A percentile compares a stretch with the other conserved stretches of the same genome.
Evolutionary conservation across 2,888 invertebrate genomes (phyloP).

Genomic region (Lamellibrachia columna): DNA sequence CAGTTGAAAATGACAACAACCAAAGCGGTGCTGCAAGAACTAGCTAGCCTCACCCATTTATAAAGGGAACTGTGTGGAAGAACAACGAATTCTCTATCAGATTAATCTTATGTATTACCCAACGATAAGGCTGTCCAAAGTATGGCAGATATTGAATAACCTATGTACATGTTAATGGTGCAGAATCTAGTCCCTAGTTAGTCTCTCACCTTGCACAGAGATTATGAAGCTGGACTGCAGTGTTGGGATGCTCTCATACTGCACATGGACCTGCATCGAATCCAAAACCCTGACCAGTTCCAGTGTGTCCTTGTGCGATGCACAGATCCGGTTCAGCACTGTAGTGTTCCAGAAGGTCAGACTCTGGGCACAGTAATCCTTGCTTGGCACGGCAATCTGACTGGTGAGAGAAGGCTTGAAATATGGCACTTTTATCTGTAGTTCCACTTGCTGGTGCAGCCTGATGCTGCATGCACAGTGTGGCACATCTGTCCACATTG

Average conservation of each 20-base stretch:
- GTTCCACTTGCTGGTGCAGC: neutral
- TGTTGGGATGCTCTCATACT: neutral
- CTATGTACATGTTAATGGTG: too few species aligned
- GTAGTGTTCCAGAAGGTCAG: neutral
- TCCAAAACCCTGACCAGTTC: neutral
- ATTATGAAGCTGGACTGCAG: neutral
- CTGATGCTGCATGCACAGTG: neutral
- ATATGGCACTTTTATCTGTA: neutral
- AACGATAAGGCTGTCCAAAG: too few species aligned
- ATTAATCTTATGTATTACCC: too few species aligned
- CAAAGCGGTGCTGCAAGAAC: too few species aligned
- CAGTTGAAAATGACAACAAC: too few species aligned
- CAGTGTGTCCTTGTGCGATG: neutral
- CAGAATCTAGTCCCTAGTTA: too few species aligned
- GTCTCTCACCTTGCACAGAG: neutral
- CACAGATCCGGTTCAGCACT: neutral
- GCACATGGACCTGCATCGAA: neutral
- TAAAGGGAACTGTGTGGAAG: too few species aligned
- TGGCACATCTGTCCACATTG: neutral
- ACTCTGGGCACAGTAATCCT: neutral
- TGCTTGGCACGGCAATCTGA: neutral
- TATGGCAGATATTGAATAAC: too few species aligned
- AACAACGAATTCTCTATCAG: too few species aligned
- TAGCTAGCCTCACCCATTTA: too few species aligned
- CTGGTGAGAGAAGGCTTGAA: neutral